Percentiles rank a stretch among this genome's conserved stretches.
phyloP scores from a whole-genome alignment of 2,113 vertebrate species.

The Zootoca vivipara region DNA sequence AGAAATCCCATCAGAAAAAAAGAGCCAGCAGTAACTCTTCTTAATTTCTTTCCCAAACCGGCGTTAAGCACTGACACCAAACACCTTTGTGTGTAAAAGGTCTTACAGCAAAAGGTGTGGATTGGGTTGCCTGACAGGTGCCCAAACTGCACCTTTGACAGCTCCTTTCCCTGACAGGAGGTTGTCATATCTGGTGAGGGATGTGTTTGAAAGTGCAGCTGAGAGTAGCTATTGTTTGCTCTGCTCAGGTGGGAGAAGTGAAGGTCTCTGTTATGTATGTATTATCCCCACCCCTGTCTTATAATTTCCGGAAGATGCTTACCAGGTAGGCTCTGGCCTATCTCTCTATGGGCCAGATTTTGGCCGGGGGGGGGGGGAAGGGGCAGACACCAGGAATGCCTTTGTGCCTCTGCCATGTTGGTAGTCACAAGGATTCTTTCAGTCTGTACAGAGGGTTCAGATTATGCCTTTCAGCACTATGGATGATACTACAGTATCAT shows the following conservation, averaged over 20 bases:
- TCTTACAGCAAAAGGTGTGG: background rate
- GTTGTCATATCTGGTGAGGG: background rate
- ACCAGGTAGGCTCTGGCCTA: background rate
- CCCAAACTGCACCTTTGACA: background rate
- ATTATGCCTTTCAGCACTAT: background rate
- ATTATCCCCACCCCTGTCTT: background rate
- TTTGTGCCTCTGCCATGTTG: background rate
- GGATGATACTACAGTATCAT: background rate
- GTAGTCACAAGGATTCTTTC: background rate
- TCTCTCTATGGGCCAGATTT: background rate
- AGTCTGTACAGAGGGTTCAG: background rate
- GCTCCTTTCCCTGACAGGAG: background rate
- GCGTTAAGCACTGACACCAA: background rate
- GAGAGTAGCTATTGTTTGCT: background rate
- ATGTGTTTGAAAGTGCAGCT: background rate
- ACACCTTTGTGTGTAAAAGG: background rate
- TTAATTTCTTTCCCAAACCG: background rate
- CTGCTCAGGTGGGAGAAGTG: too few species aligned
- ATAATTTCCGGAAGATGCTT: background rate
- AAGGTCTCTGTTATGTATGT: background rate
- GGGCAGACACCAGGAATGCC: background rate
- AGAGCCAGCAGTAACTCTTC: background rate
- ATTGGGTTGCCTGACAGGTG: background rate
- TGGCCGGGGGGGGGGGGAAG: too few species aligned
- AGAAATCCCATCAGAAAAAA: background rate